Evolutionary conservation across 2,797 vertebrate species (phyloP).

Genomic region (Tolypeutes matacus): DNA sequence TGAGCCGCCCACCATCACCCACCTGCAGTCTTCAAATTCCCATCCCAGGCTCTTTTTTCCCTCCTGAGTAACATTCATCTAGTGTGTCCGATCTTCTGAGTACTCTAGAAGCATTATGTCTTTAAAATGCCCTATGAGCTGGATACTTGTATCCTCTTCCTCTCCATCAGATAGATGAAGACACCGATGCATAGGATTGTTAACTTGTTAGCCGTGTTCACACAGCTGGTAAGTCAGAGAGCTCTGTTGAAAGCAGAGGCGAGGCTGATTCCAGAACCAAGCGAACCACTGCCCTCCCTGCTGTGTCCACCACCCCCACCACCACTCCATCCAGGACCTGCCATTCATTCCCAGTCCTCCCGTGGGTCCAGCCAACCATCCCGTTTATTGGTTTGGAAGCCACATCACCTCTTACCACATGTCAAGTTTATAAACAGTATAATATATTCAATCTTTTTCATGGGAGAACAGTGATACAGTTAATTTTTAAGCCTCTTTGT

Average conservation of each 20-base stretch:
- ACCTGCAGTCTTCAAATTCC: not conserved
- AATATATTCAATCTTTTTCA: not conserved
- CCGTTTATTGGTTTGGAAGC: not conserved
- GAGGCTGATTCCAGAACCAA: not conserved
- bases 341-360: not conserved
- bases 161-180: not conserved
- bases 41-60: not conserved
- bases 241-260: not conserved
- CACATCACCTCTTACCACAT: not conserved
- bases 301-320: not conserved
- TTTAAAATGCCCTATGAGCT: not conserved
- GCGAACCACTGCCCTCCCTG: fast-evolving
- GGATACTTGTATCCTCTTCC: not conserved
- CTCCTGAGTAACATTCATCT: not conserved
- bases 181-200: not conserved
- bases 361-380: not conserved
- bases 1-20: not conserved
- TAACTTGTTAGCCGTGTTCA: not conserved
- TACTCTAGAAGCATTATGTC: not conserved
- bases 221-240: not conserved
- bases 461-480: not conserved
- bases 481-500: slow-evolving; percentile 20
- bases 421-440: not conserved
- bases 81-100: not conserved
- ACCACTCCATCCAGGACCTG: too few species aligned